Conservation (phyloP, 2,113 vertebrate genomes). For the Brienomyrus longianalis region DNA sequence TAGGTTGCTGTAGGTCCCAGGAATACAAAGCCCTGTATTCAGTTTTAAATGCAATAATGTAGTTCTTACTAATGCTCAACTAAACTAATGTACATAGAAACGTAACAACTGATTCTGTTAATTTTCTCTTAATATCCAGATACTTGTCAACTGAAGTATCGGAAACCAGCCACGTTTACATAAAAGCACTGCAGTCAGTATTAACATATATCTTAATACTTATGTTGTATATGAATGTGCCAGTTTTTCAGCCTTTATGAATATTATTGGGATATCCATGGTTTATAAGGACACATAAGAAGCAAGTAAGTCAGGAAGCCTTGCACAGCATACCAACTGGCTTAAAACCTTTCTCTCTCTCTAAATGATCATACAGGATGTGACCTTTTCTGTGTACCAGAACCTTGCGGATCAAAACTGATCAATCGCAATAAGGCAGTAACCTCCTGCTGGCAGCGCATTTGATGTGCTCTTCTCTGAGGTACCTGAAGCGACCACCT, state of each 20-base stretch:
- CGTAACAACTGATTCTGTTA: not conserved
- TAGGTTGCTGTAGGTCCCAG: not conserved
- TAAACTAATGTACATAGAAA: not conserved
- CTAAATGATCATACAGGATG: slow-evolving; percentile 46
- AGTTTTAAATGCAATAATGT: not conserved
- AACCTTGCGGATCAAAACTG: slow-evolving; percentile 65
- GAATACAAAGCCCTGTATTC: not conserved
- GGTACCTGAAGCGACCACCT: slow-evolving; percentile 41
- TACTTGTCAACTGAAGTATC: not conserved
- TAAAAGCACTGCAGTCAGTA: not conserved
- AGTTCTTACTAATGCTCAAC: not conserved
- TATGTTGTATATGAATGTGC: not conserved
- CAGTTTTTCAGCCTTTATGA: not conserved
- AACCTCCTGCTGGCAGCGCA: slow-evolving; percentile 39
- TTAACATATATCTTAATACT: not conserved
- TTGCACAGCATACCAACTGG: not conserved
- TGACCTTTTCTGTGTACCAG: slow-evolving; percentile 63
- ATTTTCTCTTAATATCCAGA: not conserved
- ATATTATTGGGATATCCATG: not conserved
- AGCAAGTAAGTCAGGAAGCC: not conserved
- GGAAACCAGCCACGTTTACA: not conserved
- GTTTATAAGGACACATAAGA: not conserved
- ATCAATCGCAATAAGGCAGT: slow-evolving; percentile 65
- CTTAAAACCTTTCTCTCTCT: not conserved
- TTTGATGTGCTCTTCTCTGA: slow-evolving; percentile 55